Evolutionary conservation across 2,113 vertebrate genomes (phyloP).

Genomic region (Raja brachyura): DNA sequence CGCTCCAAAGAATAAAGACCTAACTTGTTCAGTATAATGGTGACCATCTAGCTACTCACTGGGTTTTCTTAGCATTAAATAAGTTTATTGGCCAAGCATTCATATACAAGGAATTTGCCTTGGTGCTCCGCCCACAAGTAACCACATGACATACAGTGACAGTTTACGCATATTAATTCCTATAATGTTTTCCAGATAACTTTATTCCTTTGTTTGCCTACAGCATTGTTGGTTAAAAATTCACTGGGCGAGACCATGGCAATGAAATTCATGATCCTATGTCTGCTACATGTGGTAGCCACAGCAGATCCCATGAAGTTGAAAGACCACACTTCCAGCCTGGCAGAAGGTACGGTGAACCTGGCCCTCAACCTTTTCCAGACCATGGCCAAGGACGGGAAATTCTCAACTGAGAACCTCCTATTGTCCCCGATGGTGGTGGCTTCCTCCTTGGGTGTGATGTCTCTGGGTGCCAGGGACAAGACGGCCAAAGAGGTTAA

Average conservation of each 20-base stretch:
- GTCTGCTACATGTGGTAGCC: slow-evolving; percentile 8
- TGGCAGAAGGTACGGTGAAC: slow-evolving; percentile 39
- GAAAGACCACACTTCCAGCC: slow-evolving; percentile 32
- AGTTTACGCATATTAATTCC: background rate
- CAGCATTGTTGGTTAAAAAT: background rate
- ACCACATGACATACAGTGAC: too few relatives aligned
- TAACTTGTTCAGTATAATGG: too few relatives aligned
- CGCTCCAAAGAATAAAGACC: too few relatives aligned
- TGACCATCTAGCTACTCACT: too few relatives aligned
- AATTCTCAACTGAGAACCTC: slow-evolving; percentile 39
- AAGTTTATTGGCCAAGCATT: too few relatives aligned
- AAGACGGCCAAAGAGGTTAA: slow-evolving; percentile 42
- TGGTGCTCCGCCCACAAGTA: too few relatives aligned
- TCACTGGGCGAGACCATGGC: slow-evolving; percentile 37
- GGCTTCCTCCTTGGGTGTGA: slow-evolving; percentile 42
- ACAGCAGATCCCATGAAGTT: slow-evolving; percentile 37
- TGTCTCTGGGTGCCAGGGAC: slow-evolving; percentile 40
- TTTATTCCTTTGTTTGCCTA: background rate
- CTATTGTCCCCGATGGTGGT: slow-evolving; percentile 41
- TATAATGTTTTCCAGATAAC: background rate
- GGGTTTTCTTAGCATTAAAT: too few relatives aligned
- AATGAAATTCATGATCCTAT: slow-evolving; percentile 29
- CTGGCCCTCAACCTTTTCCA: slow-evolving; percentile 40
- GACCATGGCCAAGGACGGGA: slow-evolving; percentile 38
- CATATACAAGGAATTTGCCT: too few relatives aligned